Percentiles rank a stretch among this genome's conserved stretches.
Evolutionary conservation across 2,113 vertebrate species (phyloP).

Genomic region (Plestiodon gilberti): DNA sequence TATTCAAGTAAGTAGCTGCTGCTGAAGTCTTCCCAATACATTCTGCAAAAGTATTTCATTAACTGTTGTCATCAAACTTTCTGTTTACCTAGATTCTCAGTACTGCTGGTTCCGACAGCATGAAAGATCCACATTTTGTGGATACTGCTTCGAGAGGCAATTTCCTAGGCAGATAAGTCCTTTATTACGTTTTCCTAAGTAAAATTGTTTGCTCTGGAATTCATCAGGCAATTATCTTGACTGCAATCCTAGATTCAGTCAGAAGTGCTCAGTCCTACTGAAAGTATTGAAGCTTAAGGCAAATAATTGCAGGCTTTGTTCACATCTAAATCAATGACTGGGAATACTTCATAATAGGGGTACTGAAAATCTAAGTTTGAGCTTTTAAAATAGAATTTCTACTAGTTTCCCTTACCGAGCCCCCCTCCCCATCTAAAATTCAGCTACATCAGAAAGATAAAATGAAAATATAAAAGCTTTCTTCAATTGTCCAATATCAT

Average conservation of each 20-base stretch:
- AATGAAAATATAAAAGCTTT: not conserved
- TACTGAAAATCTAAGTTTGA: not conserved
- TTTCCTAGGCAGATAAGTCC: not conserved
- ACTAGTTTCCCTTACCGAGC: not conserved
- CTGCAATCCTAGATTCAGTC: not conserved
- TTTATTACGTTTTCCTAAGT: not conserved
- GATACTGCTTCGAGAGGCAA: not conserved
- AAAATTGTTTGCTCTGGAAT: not conserved
- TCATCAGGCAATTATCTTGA: not conserved
- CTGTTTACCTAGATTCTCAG: not conserved
- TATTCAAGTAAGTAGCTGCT: not conserved
- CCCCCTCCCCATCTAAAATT: not conserved
- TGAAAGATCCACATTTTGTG: not conserved
- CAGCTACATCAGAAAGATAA: not conserved
- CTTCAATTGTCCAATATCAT: not conserved
- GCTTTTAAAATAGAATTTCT: not conserved
- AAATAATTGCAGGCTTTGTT: not conserved
- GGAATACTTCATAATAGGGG: not conserved
- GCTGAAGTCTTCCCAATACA: accelerated
- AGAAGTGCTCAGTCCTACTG: not conserved
- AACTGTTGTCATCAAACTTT: not conserved
- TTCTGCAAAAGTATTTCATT: not conserved
- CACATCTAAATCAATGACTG: not conserved
- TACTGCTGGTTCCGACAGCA: not conserved
- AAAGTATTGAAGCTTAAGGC: not conserved